Percentiles rank a stretch among this genome's conserved stretches.
phyloP scores from a whole-genome alignment of 2,113 vertebrate genomes.

The Coptodon rendalli region DNA sequence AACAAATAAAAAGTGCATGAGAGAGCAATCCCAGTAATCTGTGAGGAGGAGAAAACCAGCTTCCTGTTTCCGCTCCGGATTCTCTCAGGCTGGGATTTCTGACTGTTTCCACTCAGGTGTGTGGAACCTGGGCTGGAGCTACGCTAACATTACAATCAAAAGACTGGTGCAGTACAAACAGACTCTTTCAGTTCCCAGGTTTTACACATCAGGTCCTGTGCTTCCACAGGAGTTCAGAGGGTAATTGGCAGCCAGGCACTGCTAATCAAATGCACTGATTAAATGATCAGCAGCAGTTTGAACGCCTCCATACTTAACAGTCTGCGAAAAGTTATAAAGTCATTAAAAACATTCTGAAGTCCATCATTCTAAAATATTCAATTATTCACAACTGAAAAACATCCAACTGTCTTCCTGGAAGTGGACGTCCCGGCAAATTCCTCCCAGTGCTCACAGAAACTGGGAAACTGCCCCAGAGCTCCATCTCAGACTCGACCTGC shows the following conservation, averaged over 20 bases:
- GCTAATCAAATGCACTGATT: not conserved
- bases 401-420: not conserved
- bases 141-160: not conserved
- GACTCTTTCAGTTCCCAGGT: not conserved
- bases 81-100: not conserved
- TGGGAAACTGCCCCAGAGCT: not conserved
- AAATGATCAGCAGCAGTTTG: not conserved
- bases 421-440: not conserved
- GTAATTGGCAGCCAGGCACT: not conserved
- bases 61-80: not conserved
- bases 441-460: rapidly evolving
- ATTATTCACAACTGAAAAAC: not conserved
- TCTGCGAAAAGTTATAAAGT: not conserved
- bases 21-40: not conserved
- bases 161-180: not conserved
- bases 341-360: not conserved
- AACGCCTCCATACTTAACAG: not conserved
- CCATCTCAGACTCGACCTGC: not conserved
- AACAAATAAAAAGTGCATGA: not conserved
- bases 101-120: not conserved
- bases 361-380: not conserved
- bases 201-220: not conserved
- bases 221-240: not conserved
- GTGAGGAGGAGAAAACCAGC: not conserved
- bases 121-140: not conserved